Percentiles rank a stretch among this genome's conserved stretches.
phyloP scores from a whole-genome alignment of 1,140 invertebrate species.

The Drosophila sp. region DNA sequence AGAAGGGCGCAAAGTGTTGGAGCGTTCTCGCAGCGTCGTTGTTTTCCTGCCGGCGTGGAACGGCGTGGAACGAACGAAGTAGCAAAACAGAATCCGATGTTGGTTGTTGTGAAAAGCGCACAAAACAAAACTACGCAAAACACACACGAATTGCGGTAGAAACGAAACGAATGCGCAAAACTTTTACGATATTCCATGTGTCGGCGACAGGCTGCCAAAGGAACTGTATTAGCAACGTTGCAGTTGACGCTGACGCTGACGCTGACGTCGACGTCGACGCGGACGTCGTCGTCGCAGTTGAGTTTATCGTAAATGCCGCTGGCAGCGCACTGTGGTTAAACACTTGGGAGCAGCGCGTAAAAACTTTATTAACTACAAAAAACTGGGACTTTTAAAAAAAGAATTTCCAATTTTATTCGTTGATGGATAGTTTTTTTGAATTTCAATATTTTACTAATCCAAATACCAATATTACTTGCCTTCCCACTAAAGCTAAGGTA shows the following conservation, averaged over 20 bases:
- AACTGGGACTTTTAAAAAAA: too few relatives aligned
- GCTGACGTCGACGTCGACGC: neutral
- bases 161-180: slow-evolving; percentile 32
- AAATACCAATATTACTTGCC: too few relatives aligned
- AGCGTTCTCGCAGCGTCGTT: slow-evolving; percentile 18
- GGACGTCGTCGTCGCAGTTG: slow-evolving; percentile 20
- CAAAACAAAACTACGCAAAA: slow-evolving; percentile 70
- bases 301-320: slow-evolving; percentile 32
- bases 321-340: slow-evolving; percentile 35
- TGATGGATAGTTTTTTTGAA: too few relatives aligned
- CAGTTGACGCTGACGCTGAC: neutral
- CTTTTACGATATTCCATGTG: slow-evolving; percentile 59
- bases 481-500: too few relatives aligned
- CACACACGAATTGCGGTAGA: slow-evolving; percentile 33
- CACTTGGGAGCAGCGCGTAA: neutral
- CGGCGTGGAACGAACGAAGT: slow-evolving; percentile 49
- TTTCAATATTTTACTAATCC: too few relatives aligned
- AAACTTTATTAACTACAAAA: neutral
- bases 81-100: slow-evolving; percentile 80
- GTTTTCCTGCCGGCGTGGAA: slow-evolving; percentile 28
- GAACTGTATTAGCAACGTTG: slow-evolving; percentile 21
- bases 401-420: too few relatives aligned
- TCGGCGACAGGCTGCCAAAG: slow-evolving; percentile 14
- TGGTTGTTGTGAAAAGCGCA: slow-evolving; percentile 73
- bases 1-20: neutral